phyloP scores from a whole-genome alignment of 2,888 invertebrate genomes.

The Caenorhabditis doughertyi region DNA sequence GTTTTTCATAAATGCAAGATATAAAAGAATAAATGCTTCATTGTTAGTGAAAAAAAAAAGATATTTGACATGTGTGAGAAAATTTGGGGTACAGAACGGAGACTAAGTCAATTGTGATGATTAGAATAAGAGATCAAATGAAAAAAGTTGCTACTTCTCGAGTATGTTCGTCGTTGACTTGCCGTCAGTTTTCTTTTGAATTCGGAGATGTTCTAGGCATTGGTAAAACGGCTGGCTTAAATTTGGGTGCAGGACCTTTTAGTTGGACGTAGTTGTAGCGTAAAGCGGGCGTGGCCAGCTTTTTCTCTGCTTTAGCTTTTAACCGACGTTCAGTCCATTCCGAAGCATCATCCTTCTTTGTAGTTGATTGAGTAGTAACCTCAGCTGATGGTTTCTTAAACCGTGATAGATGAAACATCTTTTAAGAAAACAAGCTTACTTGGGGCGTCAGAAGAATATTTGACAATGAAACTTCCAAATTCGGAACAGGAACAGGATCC shows the following conservation, averaged over 20 bases:
- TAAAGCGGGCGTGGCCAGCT: conserved; percentile 27
- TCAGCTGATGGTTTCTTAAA: conserved; percentile 19
- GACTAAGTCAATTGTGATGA: background rate
- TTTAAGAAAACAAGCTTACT: conserved; percentile 5
- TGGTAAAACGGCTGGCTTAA: conserved; percentile 32
- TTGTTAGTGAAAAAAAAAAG: background rate
- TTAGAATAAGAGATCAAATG: conserved; percentile 6
- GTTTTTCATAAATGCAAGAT: too few species aligned
- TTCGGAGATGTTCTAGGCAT: conserved; percentile 26
- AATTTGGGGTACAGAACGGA: background rate
- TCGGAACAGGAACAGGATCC: background rate
- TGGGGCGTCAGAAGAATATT: conserved; percentile 39
- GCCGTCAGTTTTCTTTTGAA: background rate
- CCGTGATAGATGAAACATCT: background rate
- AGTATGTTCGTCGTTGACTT: too few species aligned
- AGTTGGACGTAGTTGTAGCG: conserved; percentile 40
- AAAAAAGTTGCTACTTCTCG: background rate
- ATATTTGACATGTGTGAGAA: conserved; percentile 31
- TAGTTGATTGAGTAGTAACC: background rate
- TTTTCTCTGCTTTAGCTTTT: conserved; percentile 34
- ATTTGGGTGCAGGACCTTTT: conserved; percentile 18
- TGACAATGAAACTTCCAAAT: conserved; percentile 15
- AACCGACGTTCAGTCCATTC: conserved; percentile 29
- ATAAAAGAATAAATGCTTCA: too few species aligned
- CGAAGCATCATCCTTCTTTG: conserved; percentile 24